Conservation (phyloP, 2,797 vertebrate genomes). For the Tinamus major region DNA sequence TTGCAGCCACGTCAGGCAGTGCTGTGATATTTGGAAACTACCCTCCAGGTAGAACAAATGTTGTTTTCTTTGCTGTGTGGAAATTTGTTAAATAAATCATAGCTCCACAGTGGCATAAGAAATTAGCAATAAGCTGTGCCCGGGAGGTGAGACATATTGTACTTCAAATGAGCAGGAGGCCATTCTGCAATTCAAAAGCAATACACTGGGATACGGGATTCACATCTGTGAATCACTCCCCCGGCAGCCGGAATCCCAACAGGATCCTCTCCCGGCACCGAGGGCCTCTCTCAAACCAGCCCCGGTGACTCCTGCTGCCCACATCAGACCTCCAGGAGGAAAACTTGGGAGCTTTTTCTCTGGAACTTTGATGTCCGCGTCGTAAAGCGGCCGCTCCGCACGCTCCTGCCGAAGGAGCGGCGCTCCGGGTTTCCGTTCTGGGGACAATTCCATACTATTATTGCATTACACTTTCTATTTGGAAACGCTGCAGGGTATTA, state of each 20-base stretch:
- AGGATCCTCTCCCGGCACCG: background rate
- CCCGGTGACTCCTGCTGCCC: background rate
- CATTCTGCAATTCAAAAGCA: conserved; percentile 73
- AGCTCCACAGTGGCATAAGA: conserved; percentile 61
- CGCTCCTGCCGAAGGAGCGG: fast-evolving
- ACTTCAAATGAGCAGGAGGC: conserved; percentile 70
- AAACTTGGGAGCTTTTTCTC: background rate
- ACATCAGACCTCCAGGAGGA: background rate
- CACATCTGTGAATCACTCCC: conserved; percentile 35
- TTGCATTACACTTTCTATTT: background rate
- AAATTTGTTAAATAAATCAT: conserved; percentile 78
- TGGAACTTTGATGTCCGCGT: background rate
- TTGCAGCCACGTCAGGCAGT: conserved; percentile 39
- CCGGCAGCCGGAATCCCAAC: background rate
- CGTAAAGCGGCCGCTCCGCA: background rate
- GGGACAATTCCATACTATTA: background rate
- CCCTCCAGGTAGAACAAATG: conserved; percentile 78
- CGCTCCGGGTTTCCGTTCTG: background rate
- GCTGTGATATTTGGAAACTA: conserved; percentile 44
- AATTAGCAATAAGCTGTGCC: conserved; percentile 74
- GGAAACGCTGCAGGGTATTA: background rate
- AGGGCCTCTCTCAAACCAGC: background rate
- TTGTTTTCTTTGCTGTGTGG: conserved; percentile 72
- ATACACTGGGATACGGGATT: background rate
- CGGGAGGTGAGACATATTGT: conserved; percentile 68